These are phyloP conservation scores for Tyria jacobaeae DNA, from an alignment of 2,888 invertebrate species.

Conservation along the genomic window DNA sequence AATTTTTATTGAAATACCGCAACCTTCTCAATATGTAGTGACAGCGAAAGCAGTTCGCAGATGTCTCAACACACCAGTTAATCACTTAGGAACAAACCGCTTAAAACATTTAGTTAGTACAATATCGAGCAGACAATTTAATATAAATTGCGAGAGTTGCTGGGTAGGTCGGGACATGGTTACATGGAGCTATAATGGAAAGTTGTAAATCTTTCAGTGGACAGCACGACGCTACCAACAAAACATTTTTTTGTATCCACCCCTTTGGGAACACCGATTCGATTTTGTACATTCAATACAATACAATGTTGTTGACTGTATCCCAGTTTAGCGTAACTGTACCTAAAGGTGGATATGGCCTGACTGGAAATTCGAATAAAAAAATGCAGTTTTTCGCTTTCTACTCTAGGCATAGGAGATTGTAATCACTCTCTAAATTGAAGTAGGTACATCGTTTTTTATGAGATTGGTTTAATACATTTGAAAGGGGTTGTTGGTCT, in stretches of 20 bases:
- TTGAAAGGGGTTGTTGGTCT: neutral
- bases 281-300: slow-evolving; percentile 76
- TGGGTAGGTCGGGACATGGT: slow-evolving; percentile 27
- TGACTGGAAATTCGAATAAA: slow-evolving; percentile 45
- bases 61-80: slow-evolving; percentile 29
- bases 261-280: slow-evolving; percentile 73
- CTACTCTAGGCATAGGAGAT: slow-evolving; percentile 18
- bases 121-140: slow-evolving; percentile 48
- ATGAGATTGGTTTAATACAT: neutral
- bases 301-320: slow-evolving; percentile 65
- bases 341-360: slow-evolving; percentile 48
- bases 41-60: slow-evolving; percentile 25
- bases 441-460: neutral
- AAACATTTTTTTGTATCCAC: slow-evolving; percentile 76
- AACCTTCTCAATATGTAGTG: neutral
- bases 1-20: neutral
- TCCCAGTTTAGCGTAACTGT: slow-evolving; percentile 62
- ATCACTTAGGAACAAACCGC: slow-evolving; percentile 29
- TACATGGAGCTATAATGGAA: slow-evolving; percentile 73
- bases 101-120: slow-evolving; percentile 44
- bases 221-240: slow-evolving; percentile 69
- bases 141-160: slow-evolving; percentile 51
- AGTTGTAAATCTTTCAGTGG: slow-evolving; percentile 79
- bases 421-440: slow-evolving; percentile 28
- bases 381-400: slow-evolving; percentile 23